These are phyloP conservation scores for Drosophila dives DNA, from an alignment of 2,888 invertebrate species.

Conservation along the genomic window DNA sequence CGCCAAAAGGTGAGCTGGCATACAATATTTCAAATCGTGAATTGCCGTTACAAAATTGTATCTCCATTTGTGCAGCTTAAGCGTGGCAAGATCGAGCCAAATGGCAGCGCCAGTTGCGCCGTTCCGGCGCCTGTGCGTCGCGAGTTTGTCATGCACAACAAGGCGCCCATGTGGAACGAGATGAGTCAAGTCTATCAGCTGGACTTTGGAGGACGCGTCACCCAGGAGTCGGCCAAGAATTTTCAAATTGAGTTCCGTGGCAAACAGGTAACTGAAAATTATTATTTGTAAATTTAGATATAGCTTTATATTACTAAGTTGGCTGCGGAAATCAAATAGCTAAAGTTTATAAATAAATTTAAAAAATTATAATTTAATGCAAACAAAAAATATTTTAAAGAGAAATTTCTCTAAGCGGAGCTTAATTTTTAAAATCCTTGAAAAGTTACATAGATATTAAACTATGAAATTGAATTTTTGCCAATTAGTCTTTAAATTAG, in stretches of 20 bases:
- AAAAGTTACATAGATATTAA: background rate
- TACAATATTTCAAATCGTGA: background rate
- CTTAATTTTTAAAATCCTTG: background rate
- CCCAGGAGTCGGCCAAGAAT: constrained; percentile 99
- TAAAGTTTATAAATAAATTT: background rate
- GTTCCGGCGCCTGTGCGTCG: constrained; percentile 87
- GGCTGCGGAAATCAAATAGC: background rate
- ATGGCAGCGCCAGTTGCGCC: constrained; percentile 83
- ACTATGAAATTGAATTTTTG: background rate
- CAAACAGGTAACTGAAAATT: constrained; percentile 91
- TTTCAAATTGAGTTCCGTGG: constrained; percentile 99
- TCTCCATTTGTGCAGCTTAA: constrained; percentile 87
- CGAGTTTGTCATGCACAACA: constrained; percentile 98
- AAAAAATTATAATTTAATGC: background rate
- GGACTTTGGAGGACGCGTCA: constrained; percentile 99
- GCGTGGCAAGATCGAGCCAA: constrained; percentile 88
- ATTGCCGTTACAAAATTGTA: background rate
- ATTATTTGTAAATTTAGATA: background rate
- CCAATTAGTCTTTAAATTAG: background rate
- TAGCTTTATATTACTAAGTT: background rate
- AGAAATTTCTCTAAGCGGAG: too few relatives aligned
- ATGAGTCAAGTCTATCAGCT: constrained; percentile 99
- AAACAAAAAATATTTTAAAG: too few relatives aligned
- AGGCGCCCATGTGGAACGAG: constrained; percentile 99
- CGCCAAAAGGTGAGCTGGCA: constrained; percentile 90